phyloP scores from a whole-genome alignment of 2,888 invertebrate species.

The Drosophila mimica region DNA sequence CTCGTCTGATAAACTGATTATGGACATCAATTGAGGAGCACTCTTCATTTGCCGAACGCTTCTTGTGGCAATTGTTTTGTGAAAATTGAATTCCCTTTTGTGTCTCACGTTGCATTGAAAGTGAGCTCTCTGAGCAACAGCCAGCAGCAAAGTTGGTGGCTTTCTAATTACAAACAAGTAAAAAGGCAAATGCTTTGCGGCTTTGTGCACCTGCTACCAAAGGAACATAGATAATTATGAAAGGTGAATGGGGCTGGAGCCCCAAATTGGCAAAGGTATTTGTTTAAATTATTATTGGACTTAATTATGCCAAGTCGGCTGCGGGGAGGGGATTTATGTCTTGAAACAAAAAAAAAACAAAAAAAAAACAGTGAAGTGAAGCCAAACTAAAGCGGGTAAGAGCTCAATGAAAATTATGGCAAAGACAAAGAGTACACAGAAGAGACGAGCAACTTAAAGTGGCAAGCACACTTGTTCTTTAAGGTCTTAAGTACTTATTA shows the following conservation, averaged over 20 bases:
- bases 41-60: slow-evolving; percentile 38
- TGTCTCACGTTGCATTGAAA: slow-evolving; percentile 53
- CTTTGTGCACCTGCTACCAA: slow-evolving; percentile 73
- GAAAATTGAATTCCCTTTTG: slow-evolving; percentile 75
- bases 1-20: slow-evolving; percentile 77
- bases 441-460: slow-evolving; percentile 25
- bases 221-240: slow-evolving; percentile 66
- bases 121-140: background rate
- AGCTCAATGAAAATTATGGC: slow-evolving; percentile 12
- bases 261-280: slow-evolving; percentile 73
- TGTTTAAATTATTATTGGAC: slow-evolving; percentile 79
- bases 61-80: slow-evolving; percentile 75
- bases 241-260: slow-evolving; percentile 47
- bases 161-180: slow-evolving; percentile 75
- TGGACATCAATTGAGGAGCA: slow-evolving; percentile 76
- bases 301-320: slow-evolving; percentile 67
- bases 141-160: slow-evolving; percentile 27
- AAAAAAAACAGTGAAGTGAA: slow-evolving; percentile 38
- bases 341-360: slow-evolving; percentile 54
- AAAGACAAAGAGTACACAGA: slow-evolving; percentile 14
- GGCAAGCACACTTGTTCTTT: slow-evolving; percentile 12
- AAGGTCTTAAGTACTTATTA: slow-evolving; percentile 13
- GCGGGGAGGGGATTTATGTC: slow-evolving; percentile 23
- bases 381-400: slow-evolving; percentile 53
- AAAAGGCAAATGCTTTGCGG: slow-evolving; percentile 71